Base-by-base conservation (phyloP, 1,140 invertebrate species). In the Liolophura sinensis region DNA sequence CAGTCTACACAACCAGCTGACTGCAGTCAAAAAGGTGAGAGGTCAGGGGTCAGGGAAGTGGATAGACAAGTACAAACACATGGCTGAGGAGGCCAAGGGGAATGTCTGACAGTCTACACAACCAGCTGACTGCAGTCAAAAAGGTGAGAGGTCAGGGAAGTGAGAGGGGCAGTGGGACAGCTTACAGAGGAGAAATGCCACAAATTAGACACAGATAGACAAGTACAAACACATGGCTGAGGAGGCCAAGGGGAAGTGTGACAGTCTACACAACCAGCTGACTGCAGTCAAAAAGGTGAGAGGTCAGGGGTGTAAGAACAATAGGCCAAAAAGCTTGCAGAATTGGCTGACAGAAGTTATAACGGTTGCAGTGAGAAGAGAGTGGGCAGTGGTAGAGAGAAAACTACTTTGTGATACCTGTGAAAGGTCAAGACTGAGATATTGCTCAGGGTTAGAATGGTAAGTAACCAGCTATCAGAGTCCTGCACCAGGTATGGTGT, bases 51-150 rank as follows among this genome's bases (percentile, higher is more conserved):
- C 83, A 25, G 83, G 83, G 16, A 82, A 84, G 27, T 68, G 83
- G 67, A 79, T 83, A 20, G 79, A 84, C 46, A 85, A 83, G 58
- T 78, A 76, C 60, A 82, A 83, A 64, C 81, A 79, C 48, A 68
- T 80, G 14, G 67, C 77, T 11, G 80, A 83, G 24, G 83, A 84
- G n/a, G 70, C 76, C 25, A 76, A 77, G 65, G 66, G 58, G 15
- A 83, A 82, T n/a, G 70, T 72, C 74, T 27, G 78, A 82, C 6
- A 78, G 75, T 60, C 66, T 78, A 22, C 80, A 85, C 54, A 73
- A 63, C 24, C 79, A 84, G 60, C 66, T 82, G 15, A 55, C 73
- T 49, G 70, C 70, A 24, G 49, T 78, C 7, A 78, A 75, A 65
- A 84, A 82, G 72, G 82, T 82, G 58, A 56, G 48, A 20, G 18